A percentile compares a stretch with the other conserved stretches of the same genome.
Evolutionary conservation across 2,113 vertebrate genomes (phyloP).

Genomic region (Coptodon bakossiorum): DNA sequence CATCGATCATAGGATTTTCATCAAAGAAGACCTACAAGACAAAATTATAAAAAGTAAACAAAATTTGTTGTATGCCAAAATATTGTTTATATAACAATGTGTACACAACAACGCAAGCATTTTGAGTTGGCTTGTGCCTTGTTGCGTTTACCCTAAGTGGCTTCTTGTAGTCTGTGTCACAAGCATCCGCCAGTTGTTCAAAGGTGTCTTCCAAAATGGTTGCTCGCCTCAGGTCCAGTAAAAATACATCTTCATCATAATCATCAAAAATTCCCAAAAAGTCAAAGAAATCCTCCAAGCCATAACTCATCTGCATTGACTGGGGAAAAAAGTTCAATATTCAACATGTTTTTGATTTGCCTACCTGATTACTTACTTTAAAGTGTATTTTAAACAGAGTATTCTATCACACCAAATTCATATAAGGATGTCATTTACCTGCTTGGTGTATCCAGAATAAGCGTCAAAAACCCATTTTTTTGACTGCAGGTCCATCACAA

Average conservation of each 20-base stretch:
- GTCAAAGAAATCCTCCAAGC: fast-evolving
- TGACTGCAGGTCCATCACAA: constrained; percentile 46
- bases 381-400: neutral
- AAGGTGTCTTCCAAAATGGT: constrained; percentile 35
- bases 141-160: constrained; percentile 14
- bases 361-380: neutral
- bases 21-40: constrained; percentile 56
- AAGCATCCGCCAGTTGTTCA: neutral
- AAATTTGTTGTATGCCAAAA: neutral
- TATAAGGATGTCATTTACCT: neutral
- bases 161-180: neutral
- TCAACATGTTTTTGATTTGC: fast-evolving
- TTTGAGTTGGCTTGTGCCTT: neutral
- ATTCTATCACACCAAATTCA: neutral
- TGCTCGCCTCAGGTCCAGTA: neutral
- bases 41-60: neutral
- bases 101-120: too few relatives aligned
- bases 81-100: neutral
- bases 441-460: fast-evolving
- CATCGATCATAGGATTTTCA: fast-evolving
- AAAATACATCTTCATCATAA: fast-evolving
- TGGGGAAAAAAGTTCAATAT: neutral
- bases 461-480: constrained; percentile 28
- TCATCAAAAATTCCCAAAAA: neutral
- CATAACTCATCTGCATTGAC: fast-evolving